A percentile compares a stretch with the other conserved stretches of the same genome.
Conservation (phyloP, 2,888 invertebrate genomes). For the Zhuqinia jingwanae region DNA sequence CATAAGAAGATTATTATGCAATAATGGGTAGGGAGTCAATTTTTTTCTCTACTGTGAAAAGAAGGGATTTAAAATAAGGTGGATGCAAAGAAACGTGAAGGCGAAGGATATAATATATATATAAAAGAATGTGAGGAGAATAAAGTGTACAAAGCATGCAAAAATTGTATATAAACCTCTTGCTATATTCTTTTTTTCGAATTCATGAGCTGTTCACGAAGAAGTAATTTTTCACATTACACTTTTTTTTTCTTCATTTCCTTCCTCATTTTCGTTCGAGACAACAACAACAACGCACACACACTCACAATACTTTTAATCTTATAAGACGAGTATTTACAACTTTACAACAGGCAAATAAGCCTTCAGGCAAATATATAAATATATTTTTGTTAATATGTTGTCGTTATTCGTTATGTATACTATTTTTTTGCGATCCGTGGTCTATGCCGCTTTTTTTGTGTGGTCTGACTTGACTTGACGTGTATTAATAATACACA, state of each 20-base stretch:
- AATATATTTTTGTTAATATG: too few relatives aligned
- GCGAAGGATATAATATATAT: conserved; percentile 55
- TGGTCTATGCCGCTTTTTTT: not conserved
- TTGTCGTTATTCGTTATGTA: not conserved
- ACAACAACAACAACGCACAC: too few relatives aligned
- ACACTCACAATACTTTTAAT: not conserved
- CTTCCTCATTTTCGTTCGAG: conserved; percentile 39
- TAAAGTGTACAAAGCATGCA: not conserved
- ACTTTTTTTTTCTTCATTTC: conserved; percentile 39
- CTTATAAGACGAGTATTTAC: conserved; percentile 10
- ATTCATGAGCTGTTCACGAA: conserved; percentile 44
- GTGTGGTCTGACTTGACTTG: not conserved
- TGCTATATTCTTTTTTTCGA: not conserved
- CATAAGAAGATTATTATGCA: conserved; percentile 41
- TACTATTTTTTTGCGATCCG: not conserved
- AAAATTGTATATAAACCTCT: not conserved
- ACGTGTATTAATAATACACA: not conserved
- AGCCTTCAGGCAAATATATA: conserved; percentile 35
- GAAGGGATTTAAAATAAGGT: conserved; percentile 31
- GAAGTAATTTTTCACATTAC: conserved; percentile 27
- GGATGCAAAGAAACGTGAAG: conserved; percentile 39
- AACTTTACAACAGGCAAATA: too few relatives aligned
- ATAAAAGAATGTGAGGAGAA: conserved; percentile 39
- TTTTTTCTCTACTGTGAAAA: conserved; percentile 8
- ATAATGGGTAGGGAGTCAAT: not conserved